phyloP scores from a whole-genome alignment of 2,888 invertebrate genomes.

The Eupeodes luniger region DNA sequence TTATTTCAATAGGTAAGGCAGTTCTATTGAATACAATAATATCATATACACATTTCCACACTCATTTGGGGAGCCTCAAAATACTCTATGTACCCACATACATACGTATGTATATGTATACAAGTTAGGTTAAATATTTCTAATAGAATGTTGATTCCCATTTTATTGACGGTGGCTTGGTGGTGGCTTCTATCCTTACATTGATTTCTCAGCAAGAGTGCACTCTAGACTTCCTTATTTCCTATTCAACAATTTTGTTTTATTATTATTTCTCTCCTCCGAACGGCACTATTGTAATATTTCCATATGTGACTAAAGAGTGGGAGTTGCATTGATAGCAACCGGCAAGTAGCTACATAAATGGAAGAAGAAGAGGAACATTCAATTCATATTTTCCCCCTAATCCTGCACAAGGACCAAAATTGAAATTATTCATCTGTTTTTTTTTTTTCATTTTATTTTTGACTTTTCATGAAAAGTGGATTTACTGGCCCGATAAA shows the following conservation, averaged over 20 bases:
- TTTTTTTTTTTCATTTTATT: slow-evolving; percentile 51
- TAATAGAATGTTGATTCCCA: slow-evolving; percentile 62
- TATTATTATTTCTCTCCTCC: slow-evolving; percentile 16
- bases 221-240: slow-evolving; percentile 2
- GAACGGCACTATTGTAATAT: slow-evolving; percentile 65
- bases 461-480: slow-evolving; percentile 74
- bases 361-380: slow-evolving; percentile 3
- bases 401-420: slow-evolving; percentile 41
- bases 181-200: background rate
- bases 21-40: too few relatives aligned
- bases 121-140: slow-evolving; percentile 44
- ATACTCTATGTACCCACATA: background rate
- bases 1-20: too few relatives aligned
- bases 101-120: background rate
- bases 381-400: slow-evolving; percentile 54
- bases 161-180: slow-evolving; percentile 58
- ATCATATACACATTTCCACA: background rate
- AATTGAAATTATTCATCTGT: slow-evolving; percentile 68
- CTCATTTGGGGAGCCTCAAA: background rate
- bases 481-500: slow-evolving; percentile 79
- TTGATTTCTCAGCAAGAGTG: slow-evolving; percentile 13
- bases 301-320: slow-evolving; percentile 54
- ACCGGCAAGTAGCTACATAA: background rate
- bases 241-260: background rate
- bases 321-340: slow-evolving; percentile 29